Evolutionary conservation across 2,113 vertebrate species (phyloP).

Genomic region (Thalassoma bifasciatum): DNA sequence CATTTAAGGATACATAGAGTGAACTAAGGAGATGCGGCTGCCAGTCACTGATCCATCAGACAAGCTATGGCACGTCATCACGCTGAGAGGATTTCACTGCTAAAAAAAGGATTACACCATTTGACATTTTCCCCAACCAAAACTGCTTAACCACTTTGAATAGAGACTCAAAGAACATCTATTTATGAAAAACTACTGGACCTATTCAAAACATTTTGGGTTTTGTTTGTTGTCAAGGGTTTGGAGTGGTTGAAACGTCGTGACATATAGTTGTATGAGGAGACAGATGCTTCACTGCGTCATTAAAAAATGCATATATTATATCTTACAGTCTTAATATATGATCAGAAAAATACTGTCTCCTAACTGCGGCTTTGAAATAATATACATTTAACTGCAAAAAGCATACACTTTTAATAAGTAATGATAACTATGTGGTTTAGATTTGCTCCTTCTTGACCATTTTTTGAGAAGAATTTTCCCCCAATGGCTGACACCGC

Average conservation of each 20-base stretch:
- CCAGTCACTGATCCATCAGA: slow-evolving; percentile 61
- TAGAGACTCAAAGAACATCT: slow-evolving; percentile 35
- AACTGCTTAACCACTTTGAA: slow-evolving; percentile 75
- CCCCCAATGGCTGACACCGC: too few species aligned
- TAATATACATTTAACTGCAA: too few species aligned
- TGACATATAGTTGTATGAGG: slow-evolving; percentile 16
- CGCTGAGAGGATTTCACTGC: slow-evolving; percentile 79
- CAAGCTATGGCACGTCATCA: slow-evolving; percentile 58
- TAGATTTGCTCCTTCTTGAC: too few species aligned
- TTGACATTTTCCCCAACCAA: slow-evolving; percentile 70
- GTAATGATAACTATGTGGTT: too few species aligned
- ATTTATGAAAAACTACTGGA: slow-evolving; percentile 24
- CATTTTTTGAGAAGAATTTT: too few species aligned
- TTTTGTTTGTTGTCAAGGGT: slow-evolving; percentile 30
- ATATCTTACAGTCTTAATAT: not conserved
- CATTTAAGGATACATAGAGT: slow-evolving; percentile 22
- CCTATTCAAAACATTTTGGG: slow-evolving; percentile 49
- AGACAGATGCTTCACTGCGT: not conserved
- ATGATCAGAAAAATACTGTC: not conserved
- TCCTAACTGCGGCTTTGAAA: too few species aligned
- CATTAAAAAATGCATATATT: not conserved
- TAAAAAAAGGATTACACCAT: slow-evolving; percentile 75
- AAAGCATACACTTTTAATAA: too few species aligned
- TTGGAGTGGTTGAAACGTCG: slow-evolving; percentile 31
- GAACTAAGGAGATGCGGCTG: slow-evolving; percentile 42